A percentile compares a stretch with the other conserved stretches of the same genome.
Conservation (phyloP, 30 jellyfish, hydroid and myxozoan species). For the Catostylus mosaicus region DNA sequence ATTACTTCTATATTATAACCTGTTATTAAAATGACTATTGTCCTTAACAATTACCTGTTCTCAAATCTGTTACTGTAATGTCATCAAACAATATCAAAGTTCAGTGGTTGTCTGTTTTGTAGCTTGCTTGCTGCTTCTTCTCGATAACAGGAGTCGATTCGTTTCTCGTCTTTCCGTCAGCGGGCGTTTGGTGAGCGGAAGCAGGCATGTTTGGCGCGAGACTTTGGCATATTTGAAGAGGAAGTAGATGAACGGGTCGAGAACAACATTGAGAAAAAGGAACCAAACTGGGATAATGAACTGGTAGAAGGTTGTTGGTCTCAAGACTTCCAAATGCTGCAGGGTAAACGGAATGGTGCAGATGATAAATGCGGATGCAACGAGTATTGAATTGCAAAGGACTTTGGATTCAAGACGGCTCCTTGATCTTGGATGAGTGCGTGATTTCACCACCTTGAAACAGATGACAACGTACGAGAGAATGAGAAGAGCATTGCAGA, state of each 20-base stretch:
- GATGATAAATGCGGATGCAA: constrained; percentile 19
- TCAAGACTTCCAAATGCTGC: background rate
- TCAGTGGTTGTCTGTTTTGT: background rate
- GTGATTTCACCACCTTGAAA: background rate
- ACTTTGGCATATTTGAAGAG: constrained; percentile 6
- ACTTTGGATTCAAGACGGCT: background rate
- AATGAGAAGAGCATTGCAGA: background rate
- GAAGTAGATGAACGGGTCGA: constrained; percentile 38
- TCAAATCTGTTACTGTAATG: too few relatives aligned
- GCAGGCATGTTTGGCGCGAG: background rate
- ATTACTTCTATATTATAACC: too few relatives aligned
- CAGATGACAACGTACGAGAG: constrained; percentile 20
- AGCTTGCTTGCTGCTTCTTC: constrained; percentile 20
- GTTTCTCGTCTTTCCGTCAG: background rate
- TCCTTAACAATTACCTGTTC: too few relatives aligned
- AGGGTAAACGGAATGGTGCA: constrained; percentile 40
- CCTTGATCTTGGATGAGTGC: background rate
- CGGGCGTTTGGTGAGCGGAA: background rate
- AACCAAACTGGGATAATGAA: constrained; percentile 39
- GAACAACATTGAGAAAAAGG: constrained; percentile 26
- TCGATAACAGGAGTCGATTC: background rate
- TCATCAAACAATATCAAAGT: too few relatives aligned
- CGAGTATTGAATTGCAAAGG: constrained; percentile 29
- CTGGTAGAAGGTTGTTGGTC: constrained; percentile 29
- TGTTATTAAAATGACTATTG: too few relatives aligned